Evolutionary conservation across 2,888 invertebrate species (phyloP).

Genomic region (Scrobipalpa atriplicella): DNA sequence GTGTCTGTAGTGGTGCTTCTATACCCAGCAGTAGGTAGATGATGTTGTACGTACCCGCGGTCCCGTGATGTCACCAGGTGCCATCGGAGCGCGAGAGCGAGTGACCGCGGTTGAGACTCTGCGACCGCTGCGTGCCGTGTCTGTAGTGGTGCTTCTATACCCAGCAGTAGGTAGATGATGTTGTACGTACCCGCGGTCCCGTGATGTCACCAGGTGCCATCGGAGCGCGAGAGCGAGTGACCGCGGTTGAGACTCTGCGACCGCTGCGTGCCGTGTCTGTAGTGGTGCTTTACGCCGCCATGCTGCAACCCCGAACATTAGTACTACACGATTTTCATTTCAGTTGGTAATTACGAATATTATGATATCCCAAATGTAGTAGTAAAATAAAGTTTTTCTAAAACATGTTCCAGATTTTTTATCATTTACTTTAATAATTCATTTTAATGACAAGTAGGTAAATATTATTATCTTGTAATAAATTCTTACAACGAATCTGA

Average conservation of each 20-base stretch:
- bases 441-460: too few species aligned
- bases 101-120: conserved; percentile 89
- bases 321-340: conserved; percentile 1
- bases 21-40: not conserved
- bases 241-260: conserved; percentile 90
- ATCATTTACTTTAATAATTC: too few species aligned
- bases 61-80: conserved; percentile 82
- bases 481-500: too few species aligned
- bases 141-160: conserved; percentile 82
- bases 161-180: conserved; percentile 28
- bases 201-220: conserved; percentile 92
- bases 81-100: conserved; percentile 87
- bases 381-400: too few species aligned
- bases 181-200: conserved; percentile 84
- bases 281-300: conserved; percentile 84
- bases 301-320: conserved; percentile 75
- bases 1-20: conserved; percentile 84
- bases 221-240: conserved; percentile 86
- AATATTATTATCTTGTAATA: too few species aligned
- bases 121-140: conserved; percentile 85
- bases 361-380: too few species aligned
- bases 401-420: too few species aligned
- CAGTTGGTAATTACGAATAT: not conserved
- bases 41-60: not conserved
- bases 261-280: conserved; percentile 84